phyloP scores from a whole-genome alignment of 2,888 invertebrate genomes.

The Standfussiana lucernea region DNA sequence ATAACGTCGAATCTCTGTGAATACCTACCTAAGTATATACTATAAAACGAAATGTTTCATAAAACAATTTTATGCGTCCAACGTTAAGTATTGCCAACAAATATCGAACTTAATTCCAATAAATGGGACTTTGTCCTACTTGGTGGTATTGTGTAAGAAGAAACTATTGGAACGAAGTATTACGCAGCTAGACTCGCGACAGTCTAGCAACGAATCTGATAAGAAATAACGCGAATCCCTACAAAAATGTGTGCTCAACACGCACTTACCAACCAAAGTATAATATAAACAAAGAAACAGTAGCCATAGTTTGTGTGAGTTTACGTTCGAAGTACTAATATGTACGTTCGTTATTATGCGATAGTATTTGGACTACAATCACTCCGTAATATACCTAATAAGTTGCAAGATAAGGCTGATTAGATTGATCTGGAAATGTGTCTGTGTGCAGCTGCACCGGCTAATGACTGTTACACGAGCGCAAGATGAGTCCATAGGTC shows the following conservation, averaged over 20 bases:
- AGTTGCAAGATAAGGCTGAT: background rate
- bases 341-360: background rate
- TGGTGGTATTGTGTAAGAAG: constrained; percentile 15
- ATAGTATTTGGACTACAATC: background rate
- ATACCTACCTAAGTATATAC: background rate
- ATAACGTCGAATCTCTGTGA: background rate
- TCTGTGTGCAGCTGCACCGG: constrained; percentile 19
- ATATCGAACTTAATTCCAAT: constrained; percentile 28
- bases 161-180: constrained; percentile 4
- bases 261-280: constrained; percentile 20
- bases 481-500: constrained; percentile 56
- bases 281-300: constrained; percentile 5
- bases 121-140: constrained; percentile 22
- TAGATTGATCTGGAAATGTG: constrained; percentile 9
- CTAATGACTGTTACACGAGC: constrained; percentile 64
- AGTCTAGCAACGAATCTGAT: constrained; percentile 32
- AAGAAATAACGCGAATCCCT: constrained; percentile 35
- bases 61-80: constrained; percentile 5
- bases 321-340: no score
- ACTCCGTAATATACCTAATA: background rate
- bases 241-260: constrained; percentile 44
- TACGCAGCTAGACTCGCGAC: constrained; percentile 4
- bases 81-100: constrained; percentile 17
- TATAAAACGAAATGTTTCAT: background rate
- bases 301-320: background rate